phyloP scores from a whole-genome alignment of 2,113 vertebrate genomes.

The Gambusia holbrooki region DNA sequence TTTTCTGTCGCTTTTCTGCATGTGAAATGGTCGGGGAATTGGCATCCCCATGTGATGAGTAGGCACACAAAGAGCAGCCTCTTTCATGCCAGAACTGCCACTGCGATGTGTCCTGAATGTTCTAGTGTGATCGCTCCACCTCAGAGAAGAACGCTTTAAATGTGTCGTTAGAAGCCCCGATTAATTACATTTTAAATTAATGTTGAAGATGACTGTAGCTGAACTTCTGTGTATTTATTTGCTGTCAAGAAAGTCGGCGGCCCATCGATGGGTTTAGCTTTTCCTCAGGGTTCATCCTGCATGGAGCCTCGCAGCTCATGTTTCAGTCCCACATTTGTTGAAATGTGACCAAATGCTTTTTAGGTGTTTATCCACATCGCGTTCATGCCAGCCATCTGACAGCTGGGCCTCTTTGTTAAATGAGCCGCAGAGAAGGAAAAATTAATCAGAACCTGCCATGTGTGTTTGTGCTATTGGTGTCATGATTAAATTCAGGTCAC shows the following conservation, averaged over 20 bases:
- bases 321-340: slow-evolving; percentile 26
- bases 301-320: slow-evolving; percentile 22
- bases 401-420: slow-evolving; percentile 29
- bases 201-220: not conserved
- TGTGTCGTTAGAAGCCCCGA: no score
- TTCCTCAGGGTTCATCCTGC: slow-evolving; percentile 35
- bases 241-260: slow-evolving; percentile 12
- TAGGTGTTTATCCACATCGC: slow-evolving; percentile 17
- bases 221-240: not conserved
- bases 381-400: slow-evolving; percentile 22
- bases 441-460: slow-evolving; percentile 36
- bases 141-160: not conserved
- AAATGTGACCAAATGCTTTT: slow-evolving; percentile 12
- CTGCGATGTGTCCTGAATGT: not conserved
- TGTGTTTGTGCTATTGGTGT: slow-evolving; percentile 1
- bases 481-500: slow-evolving; percentile 29
- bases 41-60: no score
- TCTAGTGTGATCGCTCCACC: not conserved
- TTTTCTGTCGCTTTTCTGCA: no score
- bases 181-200: no score
- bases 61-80: no score
- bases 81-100: no score
- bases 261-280: slow-evolving; percentile 31
- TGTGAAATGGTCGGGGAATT: no score
- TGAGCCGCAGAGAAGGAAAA: slow-evolving; percentile 28